These are phyloP conservation scores for Solen grandis DNA, from an alignment of 1,140 invertebrate genomes.

Conservation along the genomic window DNA sequence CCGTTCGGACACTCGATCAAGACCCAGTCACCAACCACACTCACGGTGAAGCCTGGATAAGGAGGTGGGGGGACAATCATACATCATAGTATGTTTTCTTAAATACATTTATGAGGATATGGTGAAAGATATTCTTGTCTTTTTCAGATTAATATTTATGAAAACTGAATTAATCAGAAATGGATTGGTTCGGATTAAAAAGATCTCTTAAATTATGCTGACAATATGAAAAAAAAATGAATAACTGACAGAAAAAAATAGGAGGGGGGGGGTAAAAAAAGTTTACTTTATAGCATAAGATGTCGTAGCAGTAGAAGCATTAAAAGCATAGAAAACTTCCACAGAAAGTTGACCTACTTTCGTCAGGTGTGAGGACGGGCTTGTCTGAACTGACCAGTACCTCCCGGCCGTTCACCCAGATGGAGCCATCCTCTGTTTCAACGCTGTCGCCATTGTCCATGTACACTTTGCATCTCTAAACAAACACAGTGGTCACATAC, in stretches of 20 bases:
- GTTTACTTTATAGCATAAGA: too few species aligned
- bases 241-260: too few species aligned
- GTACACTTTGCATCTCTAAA: background rate
- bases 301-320: too few species aligned
- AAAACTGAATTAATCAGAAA: background rate
- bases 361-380: constrained; percentile 25
- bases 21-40: constrained; percentile 44
- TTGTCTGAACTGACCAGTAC: constrained; percentile 22
- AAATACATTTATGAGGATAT: background rate
- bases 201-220: too few species aligned
- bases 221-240: too few species aligned
- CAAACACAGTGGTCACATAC: background rate
- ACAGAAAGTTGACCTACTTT: too few species aligned
- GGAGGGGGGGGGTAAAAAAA: too few species aligned
- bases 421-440: constrained; percentile 38
- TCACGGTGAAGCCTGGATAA: constrained; percentile 46
- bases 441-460: constrained; percentile 37
- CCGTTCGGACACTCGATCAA: constrained; percentile 45
- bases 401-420: constrained; percentile 29
- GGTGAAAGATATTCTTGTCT: background rate
- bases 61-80: background rate
- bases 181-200: background rate
- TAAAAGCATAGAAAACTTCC: too few species aligned
- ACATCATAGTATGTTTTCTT: background rate
- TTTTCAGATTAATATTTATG: background rate